Evolutionary conservation across 2,797 vertebrate genomes (phyloP), one percentile per base, ranked within the genome.

Genomic region (Gallinago solitaria): DNA sequence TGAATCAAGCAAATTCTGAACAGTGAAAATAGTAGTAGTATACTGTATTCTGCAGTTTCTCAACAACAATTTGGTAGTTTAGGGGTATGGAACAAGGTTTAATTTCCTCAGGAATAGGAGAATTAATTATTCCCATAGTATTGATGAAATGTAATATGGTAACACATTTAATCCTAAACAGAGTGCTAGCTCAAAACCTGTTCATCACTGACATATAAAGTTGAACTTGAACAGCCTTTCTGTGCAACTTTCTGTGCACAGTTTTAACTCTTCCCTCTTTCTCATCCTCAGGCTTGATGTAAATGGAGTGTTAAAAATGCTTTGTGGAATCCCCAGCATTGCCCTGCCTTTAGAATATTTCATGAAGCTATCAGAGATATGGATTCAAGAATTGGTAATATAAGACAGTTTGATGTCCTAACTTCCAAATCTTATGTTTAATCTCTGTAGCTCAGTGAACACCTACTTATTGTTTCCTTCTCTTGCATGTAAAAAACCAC

Each of bases 111-210:
- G 5, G 54, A 78, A 59, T 1, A 39, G 7, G 15, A 25, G 11
- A 48, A 9, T 37, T 41, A 43, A 56, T 47, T 35, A 27, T 78
- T 91, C 16, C 14, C 2, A 28, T 54, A 56, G 12, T 71, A 41
- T 15, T 48, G 9, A 74, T 39, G 21, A 53, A 64, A 3, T 50
- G 9, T 80, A 16, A 53, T 20, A 45, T 24, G 2, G 3, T 64
- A 6, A 43, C 30, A 2, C 21, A 16, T 60, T 45, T 32, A 84
- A 37, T 61, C 28, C 15, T 51, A 63, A 86, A 39, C 3, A 59
- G 5, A 59, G 6, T 37, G 27, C 2, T 39, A 37, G 69, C 35
- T 11, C 5, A 13, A 67, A 65, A 2, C 3, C 25, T 4, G 0
- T 70, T 70, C 5, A 32, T 9, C 5, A 24, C 20, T 75, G 51